Evolutionary conservation across 2,797 vertebrate genomes (phyloP).

Genomic region (Ammospiza maritima): DNA sequence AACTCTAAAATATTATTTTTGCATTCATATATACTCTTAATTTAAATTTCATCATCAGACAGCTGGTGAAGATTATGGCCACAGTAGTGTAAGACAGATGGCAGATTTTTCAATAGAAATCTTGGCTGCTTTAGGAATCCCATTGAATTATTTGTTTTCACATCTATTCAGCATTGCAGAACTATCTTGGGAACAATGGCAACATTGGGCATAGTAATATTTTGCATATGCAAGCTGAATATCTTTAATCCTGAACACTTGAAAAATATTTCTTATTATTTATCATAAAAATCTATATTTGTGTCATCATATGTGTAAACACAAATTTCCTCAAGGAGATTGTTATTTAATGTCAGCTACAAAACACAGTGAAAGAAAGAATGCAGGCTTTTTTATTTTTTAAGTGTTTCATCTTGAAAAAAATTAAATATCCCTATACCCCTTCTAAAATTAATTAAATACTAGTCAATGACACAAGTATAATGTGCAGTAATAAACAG

Average conservation of each 20-base stretch:
- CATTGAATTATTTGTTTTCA: neutral
- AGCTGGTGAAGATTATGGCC: neutral
- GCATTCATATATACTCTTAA: neutral
- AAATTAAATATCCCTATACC: neutral
- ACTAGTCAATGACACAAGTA: neutral
- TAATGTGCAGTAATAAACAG: neutral
- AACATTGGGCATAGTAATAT: neutral
- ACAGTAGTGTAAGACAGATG: neutral
- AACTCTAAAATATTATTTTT: neutral
- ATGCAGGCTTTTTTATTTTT: neutral
- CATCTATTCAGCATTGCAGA: neutral
- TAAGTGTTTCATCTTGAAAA: neutral
- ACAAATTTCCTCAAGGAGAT: neutral
- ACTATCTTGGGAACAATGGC: neutral
- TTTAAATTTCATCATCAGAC: neutral
- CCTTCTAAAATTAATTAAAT: neutral
- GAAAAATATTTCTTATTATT: neutral
- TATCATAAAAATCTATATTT: neutral
- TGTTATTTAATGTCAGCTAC: neutral
- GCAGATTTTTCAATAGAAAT: neutral
- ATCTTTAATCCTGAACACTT: neutral
- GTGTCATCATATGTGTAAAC: neutral
- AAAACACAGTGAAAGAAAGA: neutral
- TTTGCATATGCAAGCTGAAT: neutral
- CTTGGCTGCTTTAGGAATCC: neutral